Evolutionary conservation across 1,140 invertebrate genomes (phyloP), one percentile per base, ranked within the genome.

Genomic region (Bombus terrestris): DNA sequence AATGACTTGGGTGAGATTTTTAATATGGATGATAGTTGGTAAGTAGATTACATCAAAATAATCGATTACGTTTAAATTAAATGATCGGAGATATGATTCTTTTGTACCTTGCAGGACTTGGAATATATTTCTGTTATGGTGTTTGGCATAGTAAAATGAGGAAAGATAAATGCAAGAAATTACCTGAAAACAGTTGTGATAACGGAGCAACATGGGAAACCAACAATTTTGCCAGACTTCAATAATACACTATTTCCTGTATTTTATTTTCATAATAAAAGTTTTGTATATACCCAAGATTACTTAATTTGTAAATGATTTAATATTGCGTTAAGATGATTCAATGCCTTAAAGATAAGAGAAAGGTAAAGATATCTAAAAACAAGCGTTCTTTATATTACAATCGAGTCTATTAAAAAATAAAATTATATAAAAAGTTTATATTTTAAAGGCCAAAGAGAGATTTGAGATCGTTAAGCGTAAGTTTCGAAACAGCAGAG

Each of bases 381-480:
- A 9, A n/a, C 6, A 2, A 15, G 22, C 15, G 9, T 73, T 18
- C n/a, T 47, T 73, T 32, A 41, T 39, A 72, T 83, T 87, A 57
- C 18, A 25, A 73, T 74, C 25, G 71, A 75, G 72, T 76, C 47
- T 53, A 53, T n/a, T n/a, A 59, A 66, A 66, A 66, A 5, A 18
- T 35, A 62, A 68, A 64, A 68, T n/a, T 22, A 25, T 8, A 9
- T n/a, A n/a, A 72, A 72, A 32, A 15, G 5, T 8, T 41, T 32
- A 18, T 10, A 47, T 15, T 32, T 62, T 32, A 91, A n/a, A 91
- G 66, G 35, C 37, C 89, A 92, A 98, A 98, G 0, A 98, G 94
- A 84, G 96, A 94, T 93, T 97, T 97, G n/a, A 98, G 95, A 93
- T 98, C 98, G 69, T 98, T 96, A 12, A 98, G 95, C 1, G 96